Evolutionary conservation across 2,113 vertebrate species (phyloP).

Genomic region (Pungitius pungitius): DNA sequence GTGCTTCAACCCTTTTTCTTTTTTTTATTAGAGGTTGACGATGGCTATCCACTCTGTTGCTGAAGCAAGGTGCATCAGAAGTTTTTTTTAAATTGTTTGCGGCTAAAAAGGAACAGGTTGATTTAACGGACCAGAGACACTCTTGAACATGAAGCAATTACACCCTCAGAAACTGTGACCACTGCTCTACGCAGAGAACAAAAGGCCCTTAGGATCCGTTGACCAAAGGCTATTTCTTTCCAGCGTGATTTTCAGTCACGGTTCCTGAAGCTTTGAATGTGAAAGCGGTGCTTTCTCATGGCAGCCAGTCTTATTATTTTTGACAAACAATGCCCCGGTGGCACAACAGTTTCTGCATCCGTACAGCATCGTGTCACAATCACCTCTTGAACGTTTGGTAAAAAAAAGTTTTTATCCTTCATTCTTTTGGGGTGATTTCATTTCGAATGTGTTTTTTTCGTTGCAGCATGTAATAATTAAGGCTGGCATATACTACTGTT

Average conservation of each 20-base stretch:
- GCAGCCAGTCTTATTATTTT: neutral
- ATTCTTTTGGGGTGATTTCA: neutral
- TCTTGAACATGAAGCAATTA: slow-evolving; percentile 46
- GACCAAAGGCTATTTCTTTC: slow-evolving; percentile 4
- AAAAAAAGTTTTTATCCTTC: neutral
- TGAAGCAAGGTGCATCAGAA: too few relatives aligned
- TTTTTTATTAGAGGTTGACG: too few relatives aligned
- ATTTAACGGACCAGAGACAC: slow-evolving; percentile 28
- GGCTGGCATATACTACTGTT: neutral
- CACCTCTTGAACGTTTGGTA: neutral
- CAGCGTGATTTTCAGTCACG: neutral
- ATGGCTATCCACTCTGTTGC: too few relatives aligned
- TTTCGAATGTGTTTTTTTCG: too few relatives aligned
- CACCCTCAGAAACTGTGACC: slow-evolving; percentile 16
- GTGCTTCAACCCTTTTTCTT: too few relatives aligned
- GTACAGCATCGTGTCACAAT: neutral
- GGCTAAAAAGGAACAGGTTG: slow-evolving; percentile 12
- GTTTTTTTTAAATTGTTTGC: slow-evolving; percentile 2
- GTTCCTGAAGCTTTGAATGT: neutral
- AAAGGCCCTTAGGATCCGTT: neutral
- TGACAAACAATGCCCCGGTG: neutral
- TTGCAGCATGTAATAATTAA: neutral
- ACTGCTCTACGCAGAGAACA: neutral
- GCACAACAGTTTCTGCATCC: neutral
- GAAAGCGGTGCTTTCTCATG: neutral